Evolutionary conservation across 2,888 invertebrate genomes (phyloP).

Genomic region (Eupithecia abbreviata): DNA sequence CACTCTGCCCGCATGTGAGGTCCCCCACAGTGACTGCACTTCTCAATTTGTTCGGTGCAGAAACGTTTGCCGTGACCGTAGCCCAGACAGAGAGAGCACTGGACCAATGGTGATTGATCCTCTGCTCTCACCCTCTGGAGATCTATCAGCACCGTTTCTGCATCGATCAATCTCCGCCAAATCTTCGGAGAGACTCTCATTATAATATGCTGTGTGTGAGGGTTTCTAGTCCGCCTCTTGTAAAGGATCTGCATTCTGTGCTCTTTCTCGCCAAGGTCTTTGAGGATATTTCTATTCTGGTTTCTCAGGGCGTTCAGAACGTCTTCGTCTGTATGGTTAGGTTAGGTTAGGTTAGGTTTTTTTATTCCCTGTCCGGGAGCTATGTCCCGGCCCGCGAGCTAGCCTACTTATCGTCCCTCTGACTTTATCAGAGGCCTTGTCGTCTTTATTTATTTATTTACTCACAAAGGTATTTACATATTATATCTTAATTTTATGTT

Average conservation of each 20-base stretch:
- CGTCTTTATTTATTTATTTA: no score
- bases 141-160: slow-evolving; percentile 6
- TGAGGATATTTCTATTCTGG: background rate
- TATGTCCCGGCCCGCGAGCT: no score
- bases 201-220: background rate
- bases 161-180: background rate
- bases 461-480: no score
- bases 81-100: slow-evolving; percentile 10
- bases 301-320: background rate
- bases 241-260: background rate
- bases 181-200: slow-evolving; percentile 8
- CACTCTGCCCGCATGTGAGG: slow-evolving; percentile 21
- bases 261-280: background rate
- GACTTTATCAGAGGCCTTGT: no score
- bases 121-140: slow-evolving; percentile 11
- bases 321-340: slow-evolving; percentile 11
- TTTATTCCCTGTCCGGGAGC: no score
- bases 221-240: slow-evolving; percentile 1
- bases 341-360: no score
- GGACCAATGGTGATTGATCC: slow-evolving; percentile 9
- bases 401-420: no score
- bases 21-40: slow-evolving; percentile 32
- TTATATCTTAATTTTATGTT: no score
- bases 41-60: slow-evolving; percentile 2
- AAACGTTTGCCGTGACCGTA: background rate